Conservation (phyloP, 2,797 vertebrate genomes). For the Kryptolebias ocellatus region DNA sequence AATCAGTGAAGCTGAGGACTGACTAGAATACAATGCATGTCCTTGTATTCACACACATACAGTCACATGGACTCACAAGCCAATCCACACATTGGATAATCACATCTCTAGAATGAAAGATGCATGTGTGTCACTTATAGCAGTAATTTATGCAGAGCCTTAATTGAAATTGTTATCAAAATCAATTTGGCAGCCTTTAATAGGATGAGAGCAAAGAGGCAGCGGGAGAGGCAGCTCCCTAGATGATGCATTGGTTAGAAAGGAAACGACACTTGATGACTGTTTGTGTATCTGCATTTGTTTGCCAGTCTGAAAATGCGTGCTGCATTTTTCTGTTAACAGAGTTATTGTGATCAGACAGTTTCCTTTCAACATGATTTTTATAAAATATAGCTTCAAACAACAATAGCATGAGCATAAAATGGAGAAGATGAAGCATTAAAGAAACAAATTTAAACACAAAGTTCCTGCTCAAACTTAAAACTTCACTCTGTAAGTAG, state of each 20-base stretch:
- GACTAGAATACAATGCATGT: conserved; percentile 50
- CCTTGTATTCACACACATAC: conserved; percentile 31
- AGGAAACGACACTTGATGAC: conserved; percentile 27
- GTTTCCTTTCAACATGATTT: too few relatives aligned
- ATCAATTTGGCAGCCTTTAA: conserved; percentile 80
- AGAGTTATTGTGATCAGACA: too few relatives aligned
- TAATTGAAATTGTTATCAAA: conserved; percentile 84
- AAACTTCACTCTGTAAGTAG: too few relatives aligned
- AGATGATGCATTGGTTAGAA: conserved; percentile 59
- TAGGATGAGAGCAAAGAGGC: conserved; percentile 69
- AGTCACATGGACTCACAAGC: conserved; percentile 4
- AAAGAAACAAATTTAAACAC: too few relatives aligned
- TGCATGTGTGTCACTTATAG: conserved; percentile 66
- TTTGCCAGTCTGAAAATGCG: conserved; percentile 15
- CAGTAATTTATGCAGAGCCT: conserved; percentile 71
- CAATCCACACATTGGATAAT: conserved; percentile 46
- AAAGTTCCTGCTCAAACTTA: too few relatives aligned
- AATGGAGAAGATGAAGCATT: too few relatives aligned
- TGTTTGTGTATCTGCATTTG: conserved; percentile 23
- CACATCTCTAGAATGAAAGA: conserved; percentile 64
- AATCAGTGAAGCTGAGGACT: conserved; percentile 54
- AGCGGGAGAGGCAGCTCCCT: conserved; percentile 61
- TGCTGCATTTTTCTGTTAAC: conserved; percentile 9
- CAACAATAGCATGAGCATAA: too few relatives aligned
- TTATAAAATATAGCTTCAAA: too few relatives aligned